Evolutionary conservation across 2,113 vertebrate species (phyloP).

Genomic region (Podarcis muralis): DNA sequence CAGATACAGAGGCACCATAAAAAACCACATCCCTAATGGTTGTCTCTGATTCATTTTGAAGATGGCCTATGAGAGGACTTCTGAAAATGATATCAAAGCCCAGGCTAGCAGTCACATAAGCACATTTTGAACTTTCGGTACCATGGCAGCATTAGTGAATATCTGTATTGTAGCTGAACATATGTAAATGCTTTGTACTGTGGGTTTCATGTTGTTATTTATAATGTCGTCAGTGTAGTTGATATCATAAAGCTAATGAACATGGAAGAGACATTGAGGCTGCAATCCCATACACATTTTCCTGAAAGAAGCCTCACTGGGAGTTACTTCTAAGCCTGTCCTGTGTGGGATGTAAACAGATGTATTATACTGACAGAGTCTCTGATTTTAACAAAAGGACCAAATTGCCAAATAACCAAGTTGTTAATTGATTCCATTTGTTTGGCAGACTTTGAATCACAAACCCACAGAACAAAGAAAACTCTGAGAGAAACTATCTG

Average conservation of each 20-base stretch:
- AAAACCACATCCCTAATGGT: no score
- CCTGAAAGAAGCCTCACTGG: neutral
- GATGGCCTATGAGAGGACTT: no score
- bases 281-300: neutral
- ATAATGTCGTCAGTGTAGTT: neutral
- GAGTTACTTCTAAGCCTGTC: neutral
- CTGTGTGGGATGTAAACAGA: neutral
- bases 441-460: neutral
- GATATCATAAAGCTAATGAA: constrained; percentile 11
- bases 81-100: no score
- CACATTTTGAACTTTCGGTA: neutral
- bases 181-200: neutral
- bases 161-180: no score
- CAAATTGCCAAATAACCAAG: constrained; percentile 17
- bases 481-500: constrained; percentile 17
- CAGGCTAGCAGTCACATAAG: no score
- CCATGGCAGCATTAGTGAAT: neutral
- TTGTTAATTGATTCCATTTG: constrained; percentile 14
- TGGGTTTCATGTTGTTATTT: neutral
- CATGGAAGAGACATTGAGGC: neutral
- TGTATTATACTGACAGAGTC: neutral
- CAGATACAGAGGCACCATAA: no score
- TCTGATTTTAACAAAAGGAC: neutral
- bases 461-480: constrained; percentile 11
- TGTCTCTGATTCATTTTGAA: no score